phyloP scores from a whole-genome alignment of 2,113 vertebrate genomes.

The Nipponia nippon region DNA sequence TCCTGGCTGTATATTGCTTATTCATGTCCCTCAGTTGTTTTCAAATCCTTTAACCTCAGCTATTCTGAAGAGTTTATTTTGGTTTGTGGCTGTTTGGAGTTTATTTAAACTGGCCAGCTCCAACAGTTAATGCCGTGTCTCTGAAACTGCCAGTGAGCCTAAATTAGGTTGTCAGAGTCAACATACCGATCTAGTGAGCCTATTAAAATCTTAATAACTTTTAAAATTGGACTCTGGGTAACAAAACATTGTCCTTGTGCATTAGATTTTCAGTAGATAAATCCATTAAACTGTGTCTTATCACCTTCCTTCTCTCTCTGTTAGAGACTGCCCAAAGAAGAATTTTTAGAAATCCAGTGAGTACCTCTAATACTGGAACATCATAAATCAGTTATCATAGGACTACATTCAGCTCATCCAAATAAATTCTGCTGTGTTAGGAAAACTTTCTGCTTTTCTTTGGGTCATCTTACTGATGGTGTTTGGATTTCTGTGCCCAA shows the following conservation, averaged over 20 bases:
- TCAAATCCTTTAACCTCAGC: not conserved
- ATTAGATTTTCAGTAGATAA: conserved; percentile 30
- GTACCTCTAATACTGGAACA: not conserved
- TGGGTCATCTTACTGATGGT: not conserved
- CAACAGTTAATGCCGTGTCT: not conserved
- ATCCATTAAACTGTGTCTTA: not conserved
- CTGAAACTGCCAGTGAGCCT: conserved; percentile 16
- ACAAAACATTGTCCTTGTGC: not conserved
- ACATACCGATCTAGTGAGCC: not conserved
- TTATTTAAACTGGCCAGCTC: conserved; percentile 3
- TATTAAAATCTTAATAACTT: conserved; percentile 67
- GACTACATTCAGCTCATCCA: not conserved
- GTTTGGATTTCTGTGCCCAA: not conserved
- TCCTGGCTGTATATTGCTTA: not conserved
- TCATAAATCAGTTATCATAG: not conserved
- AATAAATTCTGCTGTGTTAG: not conserved
- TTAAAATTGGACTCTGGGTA: conserved; percentile 44
- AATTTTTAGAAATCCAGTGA: not conserved
- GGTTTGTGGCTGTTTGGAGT: not conserved
- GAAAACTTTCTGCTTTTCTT: not conserved
- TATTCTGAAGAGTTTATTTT: not conserved
- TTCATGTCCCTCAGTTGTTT: not conserved
- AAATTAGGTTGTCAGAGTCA: conserved; percentile 59
- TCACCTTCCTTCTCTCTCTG: not conserved
- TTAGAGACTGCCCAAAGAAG: not conserved